Base-by-base conservation (phyloP, 2,113 vertebrate genomes). In the Mastomys natalensis region DNA sequence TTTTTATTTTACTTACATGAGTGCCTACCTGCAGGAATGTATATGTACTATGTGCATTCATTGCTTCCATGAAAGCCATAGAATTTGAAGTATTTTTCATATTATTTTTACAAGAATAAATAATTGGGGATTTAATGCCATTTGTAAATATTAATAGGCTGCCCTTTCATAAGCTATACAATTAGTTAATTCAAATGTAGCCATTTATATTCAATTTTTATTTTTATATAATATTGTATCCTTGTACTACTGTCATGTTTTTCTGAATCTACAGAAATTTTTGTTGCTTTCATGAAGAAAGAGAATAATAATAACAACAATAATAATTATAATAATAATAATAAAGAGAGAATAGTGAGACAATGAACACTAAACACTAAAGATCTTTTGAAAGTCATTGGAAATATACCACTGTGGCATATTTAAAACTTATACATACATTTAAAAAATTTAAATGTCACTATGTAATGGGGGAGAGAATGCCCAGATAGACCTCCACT, bases 181-280 rank as follows among this genome's bases (percentile, higher is more conserved):
- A 66, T 89, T 6, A 53, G 82, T 12, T 66, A 55, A 90, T 21
- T 8, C 51, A 34, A 92, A 62, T 43, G 16, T 40, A 92, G 34
- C 72, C 22, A 94, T 92, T 95, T 87, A 66, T 78, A 66, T 85
- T 22, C 3, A 74, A 45, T 21, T 53, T 73, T 90, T 78, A 88
- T 66, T 45, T 70, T 37, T 80, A 37, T 70, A 17, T 43, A 15
- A 37, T 40, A 73, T n/a, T 60, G 16, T 60, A 31, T 40, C 9
- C 2, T 48, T 73, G n/a, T 72, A 22, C 11, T 87, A 60, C 9
- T 73, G 31, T 8, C 8, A 73, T 40, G 13, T 37, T 7, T 74
- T 92, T 43, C 22, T 48, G 17, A 87, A 88, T 74, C 76, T 5
- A 4, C 16, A 91, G 17, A 76, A 29, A 64, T 88, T 70, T 11